Percentiles rank a stretch among this genome's conserved stretches.
Conservation (phyloP, 2,888 invertebrate genomes). For the Frankliniella fusca region DNA sequence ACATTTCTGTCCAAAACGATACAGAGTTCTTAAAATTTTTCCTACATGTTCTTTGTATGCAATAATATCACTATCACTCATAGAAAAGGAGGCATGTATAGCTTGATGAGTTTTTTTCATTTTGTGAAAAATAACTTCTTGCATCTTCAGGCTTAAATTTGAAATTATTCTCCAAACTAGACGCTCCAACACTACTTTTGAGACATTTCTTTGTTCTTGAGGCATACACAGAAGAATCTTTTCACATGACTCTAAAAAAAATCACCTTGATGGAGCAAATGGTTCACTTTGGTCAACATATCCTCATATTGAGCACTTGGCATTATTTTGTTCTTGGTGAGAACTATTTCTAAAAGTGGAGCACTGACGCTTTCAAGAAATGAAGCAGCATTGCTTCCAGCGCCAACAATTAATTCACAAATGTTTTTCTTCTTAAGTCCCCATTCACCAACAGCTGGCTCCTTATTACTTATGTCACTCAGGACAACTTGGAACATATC, state of each 20-base stretch:
- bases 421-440: neutral
- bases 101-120: neutral
- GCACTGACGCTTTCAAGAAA: neutral
- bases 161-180: neutral
- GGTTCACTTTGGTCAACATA: neutral
- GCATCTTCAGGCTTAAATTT: neutral
- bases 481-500: neutral
- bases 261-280: neutral
- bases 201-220: neutral
- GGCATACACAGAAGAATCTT: neutral
- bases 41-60: too few relatives aligned
- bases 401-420: neutral
- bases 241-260: neutral
- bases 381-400: neutral
- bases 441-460: neutral
- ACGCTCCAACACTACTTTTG: neutral
- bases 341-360: neutral
- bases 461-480: neutral
- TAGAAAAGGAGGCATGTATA: neutral
- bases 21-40: too few relatives aligned
- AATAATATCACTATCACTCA: too few relatives aligned
- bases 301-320: neutral
- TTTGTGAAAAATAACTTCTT: neutral
- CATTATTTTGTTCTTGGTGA: neutral
- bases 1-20: too few relatives aligned